Evolutionary conservation across 2,888 invertebrate species (phyloP).

Genomic region (Cantharis flavilabris): DNA sequence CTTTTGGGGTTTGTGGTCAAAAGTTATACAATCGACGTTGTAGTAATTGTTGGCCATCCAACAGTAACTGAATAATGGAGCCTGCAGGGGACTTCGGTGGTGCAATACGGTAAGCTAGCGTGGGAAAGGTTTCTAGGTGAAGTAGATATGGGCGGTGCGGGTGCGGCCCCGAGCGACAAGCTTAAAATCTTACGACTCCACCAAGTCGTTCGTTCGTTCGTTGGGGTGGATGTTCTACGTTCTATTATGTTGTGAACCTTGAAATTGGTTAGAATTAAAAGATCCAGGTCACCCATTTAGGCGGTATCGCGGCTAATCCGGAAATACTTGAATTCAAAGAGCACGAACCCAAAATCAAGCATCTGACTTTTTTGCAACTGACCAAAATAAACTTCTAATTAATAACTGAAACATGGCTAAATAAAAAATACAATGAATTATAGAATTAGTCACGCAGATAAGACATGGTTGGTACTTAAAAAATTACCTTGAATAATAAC

Average conservation of each 20-base stretch:
- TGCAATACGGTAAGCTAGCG: slow-evolving; percentile 42
- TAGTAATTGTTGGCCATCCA: slow-evolving; percentile 25
- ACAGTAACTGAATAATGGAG: slow-evolving; percentile 31
- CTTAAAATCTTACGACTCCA: slow-evolving; percentile 23
- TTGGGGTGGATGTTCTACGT: neutral
- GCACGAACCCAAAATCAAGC: neutral
- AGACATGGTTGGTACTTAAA: neutral
- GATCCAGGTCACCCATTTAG: neutral
- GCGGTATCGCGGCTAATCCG: neutral
- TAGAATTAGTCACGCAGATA: neutral
- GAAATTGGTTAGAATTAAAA: neutral
- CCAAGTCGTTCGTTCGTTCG: slow-evolving; percentile 7
- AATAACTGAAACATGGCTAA: neutral
- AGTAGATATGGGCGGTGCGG: slow-evolving; percentile 37
- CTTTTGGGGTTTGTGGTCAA: neutral
- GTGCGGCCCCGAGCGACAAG: slow-evolving; percentile 33
- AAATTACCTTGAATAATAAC: neutral
- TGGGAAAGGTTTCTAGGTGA: slow-evolving; percentile 43
- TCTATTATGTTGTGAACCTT: neutral
- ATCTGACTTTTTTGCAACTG: neutral
- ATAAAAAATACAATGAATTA: neutral
- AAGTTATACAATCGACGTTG: neutral
- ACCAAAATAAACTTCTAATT: neutral
- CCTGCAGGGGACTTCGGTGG: slow-evolving; percentile 26
- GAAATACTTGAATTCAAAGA: neutral